phyloP scores from a whole-genome alignment of 2,113 vertebrate genomes.

The Psittacula cyanocephala region DNA sequence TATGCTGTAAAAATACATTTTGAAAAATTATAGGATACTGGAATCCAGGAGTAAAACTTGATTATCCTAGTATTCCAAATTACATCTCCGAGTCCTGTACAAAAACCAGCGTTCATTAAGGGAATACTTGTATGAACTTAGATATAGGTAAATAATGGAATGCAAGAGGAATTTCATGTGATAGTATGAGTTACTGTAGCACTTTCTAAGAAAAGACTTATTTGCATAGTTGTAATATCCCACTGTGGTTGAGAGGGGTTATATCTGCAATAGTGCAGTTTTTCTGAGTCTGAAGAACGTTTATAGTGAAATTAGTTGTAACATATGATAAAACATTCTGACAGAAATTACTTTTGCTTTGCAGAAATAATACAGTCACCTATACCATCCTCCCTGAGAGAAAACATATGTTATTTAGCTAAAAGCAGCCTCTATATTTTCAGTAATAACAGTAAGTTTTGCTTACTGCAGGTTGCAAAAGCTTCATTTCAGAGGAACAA shows the following conservation, averaged over 20 bases:
- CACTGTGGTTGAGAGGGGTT: not conserved
- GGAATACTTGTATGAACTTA: not conserved
- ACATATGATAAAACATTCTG: not conserved
- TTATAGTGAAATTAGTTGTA: not conserved
- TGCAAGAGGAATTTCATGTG: not conserved
- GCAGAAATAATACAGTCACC: not conserved
- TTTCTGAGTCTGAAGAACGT: not conserved
- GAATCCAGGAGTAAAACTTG: not conserved
- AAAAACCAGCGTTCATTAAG: not conserved
- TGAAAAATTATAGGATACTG: not conserved
- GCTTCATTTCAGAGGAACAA: constrained; percentile 94
- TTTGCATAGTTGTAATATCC: not conserved
- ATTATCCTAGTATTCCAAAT: not conserved
- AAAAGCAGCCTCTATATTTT: not conserved
- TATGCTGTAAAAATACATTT: not conserved
- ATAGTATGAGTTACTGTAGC: not conserved
- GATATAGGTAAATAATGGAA: not conserved
- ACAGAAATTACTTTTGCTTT: not conserved
- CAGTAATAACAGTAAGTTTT: not conserved
- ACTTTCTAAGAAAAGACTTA: not conserved
- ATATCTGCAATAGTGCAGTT: not conserved
- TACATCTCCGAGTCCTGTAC: not conserved
- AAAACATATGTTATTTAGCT: not conserved
- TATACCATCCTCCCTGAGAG: not conserved
- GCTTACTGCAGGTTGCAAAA: constrained; percentile 83